Percentiles rank a stretch among this genome's conserved stretches.
These are phyloP conservation scores for Lacanobia oleracea DNA, from an alignment of 2,888 invertebrate genomes.

Conservation along the genomic window DNA sequence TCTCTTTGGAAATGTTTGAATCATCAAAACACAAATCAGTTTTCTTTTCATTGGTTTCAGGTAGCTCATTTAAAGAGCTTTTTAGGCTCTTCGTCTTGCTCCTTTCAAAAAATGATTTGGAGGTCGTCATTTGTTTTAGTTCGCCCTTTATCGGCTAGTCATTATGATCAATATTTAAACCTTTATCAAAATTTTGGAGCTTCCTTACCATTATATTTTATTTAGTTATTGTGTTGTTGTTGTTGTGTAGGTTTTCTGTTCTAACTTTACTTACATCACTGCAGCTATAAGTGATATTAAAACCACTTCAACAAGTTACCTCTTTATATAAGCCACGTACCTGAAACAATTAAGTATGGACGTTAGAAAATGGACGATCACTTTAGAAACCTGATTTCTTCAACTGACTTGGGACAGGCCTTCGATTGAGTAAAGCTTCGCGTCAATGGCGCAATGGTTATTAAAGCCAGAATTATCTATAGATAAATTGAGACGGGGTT, in stretches of 20 bases:
- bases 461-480: slow-evolving; percentile 46
- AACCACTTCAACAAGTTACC: slow-evolving; percentile 25
- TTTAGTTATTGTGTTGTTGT: not conserved
- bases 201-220: not conserved
- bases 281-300: slow-evolving; percentile 17
- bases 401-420: slow-evolving; percentile 48
- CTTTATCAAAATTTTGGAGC: not conserved
- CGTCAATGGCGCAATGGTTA: slow-evolving; percentile 47
- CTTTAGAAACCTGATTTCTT: slow-evolving; percentile 55
- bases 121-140: not conserved
- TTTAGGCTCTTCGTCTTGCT: too few species aligned
- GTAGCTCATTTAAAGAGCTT: too few species aligned
- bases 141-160: not conserved
- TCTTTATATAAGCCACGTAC: slow-evolving; percentile 41
- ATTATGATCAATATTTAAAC: not conserved
- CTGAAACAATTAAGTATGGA: slow-evolving; percentile 56
- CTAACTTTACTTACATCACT: not conserved
- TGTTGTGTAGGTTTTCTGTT: not conserved
- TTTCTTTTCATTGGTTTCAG: not conserved
- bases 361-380: slow-evolving; percentile 53
- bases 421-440: slow-evolving; percentile 50
- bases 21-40: not conserved
- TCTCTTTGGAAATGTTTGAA: not conserved
- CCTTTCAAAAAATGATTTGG: too few species aligned
- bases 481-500: slow-evolving; percentile 36